phyloP scores from a whole-genome alignment of 2,797 vertebrate genomes.

The Champsocephalus esox region DNA sequence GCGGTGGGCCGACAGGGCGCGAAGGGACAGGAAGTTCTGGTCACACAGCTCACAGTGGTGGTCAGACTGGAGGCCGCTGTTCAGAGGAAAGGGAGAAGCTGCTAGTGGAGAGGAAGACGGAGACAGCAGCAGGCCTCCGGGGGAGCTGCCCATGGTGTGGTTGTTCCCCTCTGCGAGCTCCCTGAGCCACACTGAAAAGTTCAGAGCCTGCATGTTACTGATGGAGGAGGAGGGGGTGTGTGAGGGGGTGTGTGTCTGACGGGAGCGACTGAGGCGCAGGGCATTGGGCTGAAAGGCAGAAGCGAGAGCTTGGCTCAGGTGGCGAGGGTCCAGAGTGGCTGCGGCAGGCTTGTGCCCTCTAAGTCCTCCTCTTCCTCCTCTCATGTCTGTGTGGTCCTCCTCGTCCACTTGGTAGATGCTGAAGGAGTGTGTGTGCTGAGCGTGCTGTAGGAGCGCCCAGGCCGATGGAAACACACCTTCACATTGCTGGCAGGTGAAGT shows the following conservation, averaged over 20 bases:
- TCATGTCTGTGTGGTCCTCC: conserved; percentile 27
- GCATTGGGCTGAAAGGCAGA: conserved; percentile 77
- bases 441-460: conserved; percentile 88
- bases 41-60: conserved; percentile 84
- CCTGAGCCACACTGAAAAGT: conserved; percentile 85
- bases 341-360: conserved; percentile 51
- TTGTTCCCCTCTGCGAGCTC: conserved; percentile 80
- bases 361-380: conserved; percentile 29
- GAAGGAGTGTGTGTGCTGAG: conserved; percentile 87
- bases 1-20: conserved; percentile 87
- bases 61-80: conserved; percentile 45
- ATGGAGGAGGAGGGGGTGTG: conserved; percentile 35
- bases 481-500: conserved; percentile 88
- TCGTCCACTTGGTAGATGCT: conserved; percentile 86
- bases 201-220: conserved; percentile 71
- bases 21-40: conserved; percentile 87
- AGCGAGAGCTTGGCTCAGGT: conserved; percentile 78
- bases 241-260: conserved; percentile 49
- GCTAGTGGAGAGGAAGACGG: conserved; percentile 81
- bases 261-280: conserved; percentile 58
- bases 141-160: conserved; percentile 43
- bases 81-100: conserved; percentile 80
- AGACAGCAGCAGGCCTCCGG: conserved; percentile 70
- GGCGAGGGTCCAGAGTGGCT: conserved; percentile 79
- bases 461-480: conserved; percentile 82